Conservation (phyloP, 2,113 vertebrate species). For the Xyliphius kryptos region DNA sequence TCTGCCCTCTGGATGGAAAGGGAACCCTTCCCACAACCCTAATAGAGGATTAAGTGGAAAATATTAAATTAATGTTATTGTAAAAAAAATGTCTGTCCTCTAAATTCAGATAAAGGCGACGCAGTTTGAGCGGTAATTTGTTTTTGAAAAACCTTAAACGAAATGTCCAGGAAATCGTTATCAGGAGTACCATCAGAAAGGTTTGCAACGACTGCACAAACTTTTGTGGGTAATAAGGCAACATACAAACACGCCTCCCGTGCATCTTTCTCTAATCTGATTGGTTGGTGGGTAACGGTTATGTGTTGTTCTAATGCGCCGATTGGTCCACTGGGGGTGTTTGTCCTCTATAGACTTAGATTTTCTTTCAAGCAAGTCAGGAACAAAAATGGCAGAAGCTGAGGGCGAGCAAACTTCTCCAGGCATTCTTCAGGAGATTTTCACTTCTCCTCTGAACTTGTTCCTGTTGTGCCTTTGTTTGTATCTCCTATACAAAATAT, state of each 20-base stretch:
- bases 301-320: conserved; percentile 4
- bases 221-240: background rate
- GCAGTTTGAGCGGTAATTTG: too few species aligned
- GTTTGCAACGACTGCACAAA: background rate
- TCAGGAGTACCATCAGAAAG: too few species aligned
- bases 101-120: too few species aligned
- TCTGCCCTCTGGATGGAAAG: too few species aligned
- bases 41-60: too few species aligned
- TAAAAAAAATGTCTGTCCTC: too few species aligned
- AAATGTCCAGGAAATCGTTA: too few species aligned
- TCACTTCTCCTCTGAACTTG: conserved; percentile 85
- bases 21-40: too few species aligned
- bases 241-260: background rate
- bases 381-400: conserved; percentile 65
- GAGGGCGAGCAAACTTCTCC: conserved; percentile 59
- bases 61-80: too few species aligned
- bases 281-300: conserved; percentile 16
- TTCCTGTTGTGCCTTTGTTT: conserved; percentile 83
- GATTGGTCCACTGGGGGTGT: conserved; percentile 29
- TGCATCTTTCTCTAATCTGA: background rate
- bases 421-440: conserved; percentile 80
- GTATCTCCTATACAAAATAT: conserved; percentile 86
- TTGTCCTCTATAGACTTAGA: too few species aligned
- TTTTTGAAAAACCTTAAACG: too few species aligned
- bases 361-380: conserved; percentile 4